These are phyloP conservation scores for Euleptes europaea DNA, from an alignment of 2,113 vertebrate species.

Conservation along the genomic window DNA sequence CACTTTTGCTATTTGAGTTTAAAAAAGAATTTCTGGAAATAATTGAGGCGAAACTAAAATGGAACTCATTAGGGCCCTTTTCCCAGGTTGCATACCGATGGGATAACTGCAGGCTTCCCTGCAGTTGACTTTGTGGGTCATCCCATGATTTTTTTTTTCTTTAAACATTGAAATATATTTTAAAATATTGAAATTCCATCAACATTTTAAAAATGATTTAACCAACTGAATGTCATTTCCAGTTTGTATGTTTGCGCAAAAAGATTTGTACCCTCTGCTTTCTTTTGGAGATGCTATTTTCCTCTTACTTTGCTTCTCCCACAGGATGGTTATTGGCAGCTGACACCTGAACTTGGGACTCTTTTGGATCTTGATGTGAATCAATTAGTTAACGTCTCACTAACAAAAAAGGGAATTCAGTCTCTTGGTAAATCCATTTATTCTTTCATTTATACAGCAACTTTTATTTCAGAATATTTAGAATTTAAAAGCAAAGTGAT, in stretches of 20 bases:
- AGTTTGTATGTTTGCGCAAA: neutral
- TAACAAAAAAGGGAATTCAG: slow-evolving; percentile 81
- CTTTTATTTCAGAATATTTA: neutral
- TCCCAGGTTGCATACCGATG: too few relatives aligned
- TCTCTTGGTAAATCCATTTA: slow-evolving; percentile 78
- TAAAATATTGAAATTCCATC: neutral
- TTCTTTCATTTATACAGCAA: slow-evolving; percentile 28
- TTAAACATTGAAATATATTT: neutral
- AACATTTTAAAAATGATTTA: neutral
- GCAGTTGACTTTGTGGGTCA: neutral
- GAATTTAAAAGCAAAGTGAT: too few relatives aligned
- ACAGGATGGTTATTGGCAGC: slow-evolving; percentile 87
- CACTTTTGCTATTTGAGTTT: too few relatives aligned
- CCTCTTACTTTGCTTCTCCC: slow-evolving; percentile 43
- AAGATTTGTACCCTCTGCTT: neutral
- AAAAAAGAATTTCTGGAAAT: too few relatives aligned
- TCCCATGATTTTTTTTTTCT: neutral
- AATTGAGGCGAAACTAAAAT: too few relatives aligned
- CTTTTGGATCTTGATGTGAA: slow-evolving; percentile 72
- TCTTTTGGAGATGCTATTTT: neutral
- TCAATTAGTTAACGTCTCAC: slow-evolving; percentile 75
- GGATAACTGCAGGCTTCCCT: neutral
- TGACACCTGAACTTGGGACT: slow-evolving; percentile 73
- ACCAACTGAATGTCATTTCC: neutral
- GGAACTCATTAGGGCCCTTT: too few relatives aligned